phyloP scores from a whole-genome alignment of 2,797 vertebrate species.

The Acanthis flammea region DNA sequence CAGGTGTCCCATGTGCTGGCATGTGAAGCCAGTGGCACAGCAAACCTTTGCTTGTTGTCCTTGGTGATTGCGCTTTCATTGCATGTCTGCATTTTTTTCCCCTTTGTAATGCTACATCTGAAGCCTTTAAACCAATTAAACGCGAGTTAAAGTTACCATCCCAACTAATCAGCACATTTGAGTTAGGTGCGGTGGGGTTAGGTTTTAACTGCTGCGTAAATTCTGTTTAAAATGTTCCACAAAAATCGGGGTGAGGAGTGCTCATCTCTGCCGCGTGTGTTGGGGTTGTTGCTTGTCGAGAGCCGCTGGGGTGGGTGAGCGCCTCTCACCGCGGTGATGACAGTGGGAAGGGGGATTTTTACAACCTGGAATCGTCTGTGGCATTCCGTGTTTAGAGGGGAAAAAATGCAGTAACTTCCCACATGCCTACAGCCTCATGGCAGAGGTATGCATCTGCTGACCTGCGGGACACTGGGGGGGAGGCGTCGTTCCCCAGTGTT shows the following conservation, averaged over 20 bases:
- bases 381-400: not conserved
- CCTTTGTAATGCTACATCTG: constrained; percentile 1
- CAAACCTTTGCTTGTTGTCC: not conserved
- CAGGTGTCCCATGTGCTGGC: not conserved
- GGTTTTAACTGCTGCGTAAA: not conserved
- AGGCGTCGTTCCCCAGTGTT: not conserved
- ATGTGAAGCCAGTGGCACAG: not conserved
- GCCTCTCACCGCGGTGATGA: not conserved
- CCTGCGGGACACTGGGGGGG: not conserved
- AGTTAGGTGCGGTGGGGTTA: not conserved
- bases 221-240: not conserved
- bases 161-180: not conserved
- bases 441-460: not conserved
- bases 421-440: not conserved
- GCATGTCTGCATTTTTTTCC: not conserved
- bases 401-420: not conserved
- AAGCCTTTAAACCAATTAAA: constrained; percentile 47
- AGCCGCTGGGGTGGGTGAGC: not conserved
- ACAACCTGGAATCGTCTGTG: not conserved
- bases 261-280: fast-evolving
- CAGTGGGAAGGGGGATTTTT: not conserved
- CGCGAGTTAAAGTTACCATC: constrained; percentile 23
- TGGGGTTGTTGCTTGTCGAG: not conserved
- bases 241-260: not conserved
- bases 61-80: not conserved